Evolutionary conservation across 1,140 invertebrate genomes (phyloP).

Genomic region (Nasonia giraulti): DNA sequence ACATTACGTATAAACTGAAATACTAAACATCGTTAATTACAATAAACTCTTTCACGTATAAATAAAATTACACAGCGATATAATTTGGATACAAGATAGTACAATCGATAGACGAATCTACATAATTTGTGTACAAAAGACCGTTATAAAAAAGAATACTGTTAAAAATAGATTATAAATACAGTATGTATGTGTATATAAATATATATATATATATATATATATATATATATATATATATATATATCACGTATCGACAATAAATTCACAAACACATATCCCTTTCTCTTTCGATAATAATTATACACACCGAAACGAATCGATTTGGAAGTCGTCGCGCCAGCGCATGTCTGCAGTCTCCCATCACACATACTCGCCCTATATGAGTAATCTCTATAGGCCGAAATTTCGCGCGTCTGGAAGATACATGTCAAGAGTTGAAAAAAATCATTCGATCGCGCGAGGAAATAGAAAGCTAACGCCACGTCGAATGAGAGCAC

Average conservation of each 20-base stretch:
- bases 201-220: no score
- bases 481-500: slow-evolving; percentile 13
- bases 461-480: not conserved
- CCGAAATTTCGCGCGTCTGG: not conserved
- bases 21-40: not conserved
- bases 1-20: slow-evolving; percentile 6
- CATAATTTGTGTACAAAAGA: slow-evolving; percentile 33
- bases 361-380: not conserved
- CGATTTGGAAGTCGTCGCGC: not conserved
- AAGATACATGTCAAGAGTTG: not conserved
- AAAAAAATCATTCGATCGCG: not conserved
- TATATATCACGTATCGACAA: slow-evolving; percentile 39
- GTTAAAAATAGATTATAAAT: slow-evolving; percentile 44
- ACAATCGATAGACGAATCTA: not conserved
- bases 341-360: not conserved
- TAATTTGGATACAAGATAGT: slow-evolving; percentile 23
- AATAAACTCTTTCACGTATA: slow-evolving; percentile 33
- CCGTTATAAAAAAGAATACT: slow-evolving; percentile 45
- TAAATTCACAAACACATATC: slow-evolving; percentile 11
- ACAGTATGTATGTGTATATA: no score
- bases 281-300: not conserved
- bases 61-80: not conserved
- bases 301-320: not conserved
- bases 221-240: no score
- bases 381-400: not conserved